phyloP scores from a whole-genome alignment of 2,797 vertebrate genomes.

The Parauchenoglanis ngamensis region DNA sequence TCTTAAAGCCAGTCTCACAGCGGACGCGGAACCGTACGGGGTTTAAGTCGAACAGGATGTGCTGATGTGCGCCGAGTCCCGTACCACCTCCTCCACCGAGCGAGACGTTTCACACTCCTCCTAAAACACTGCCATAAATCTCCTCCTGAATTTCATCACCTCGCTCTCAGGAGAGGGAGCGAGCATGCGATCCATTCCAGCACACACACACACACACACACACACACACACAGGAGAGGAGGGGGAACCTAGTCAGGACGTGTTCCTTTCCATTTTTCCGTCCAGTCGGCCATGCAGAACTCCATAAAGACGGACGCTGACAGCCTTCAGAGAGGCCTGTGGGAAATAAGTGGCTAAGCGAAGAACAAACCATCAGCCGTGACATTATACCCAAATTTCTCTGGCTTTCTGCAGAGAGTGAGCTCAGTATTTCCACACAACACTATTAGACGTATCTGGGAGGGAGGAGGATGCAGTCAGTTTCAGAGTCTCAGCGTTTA shows the following conservation, averaged over 20 bases:
- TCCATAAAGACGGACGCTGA: constrained; percentile 44
- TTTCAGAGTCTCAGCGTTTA: background rate
- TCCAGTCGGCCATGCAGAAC: constrained; percentile 45
- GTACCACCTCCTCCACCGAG: too few relatives aligned
- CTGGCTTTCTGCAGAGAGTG: background rate
- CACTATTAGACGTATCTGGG: background rate
- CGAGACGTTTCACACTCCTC: background rate
- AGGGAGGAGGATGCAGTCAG: background rate
- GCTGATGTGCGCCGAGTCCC: background rate
- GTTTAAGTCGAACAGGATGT: background rate
- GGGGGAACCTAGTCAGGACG: constrained; percentile 37
- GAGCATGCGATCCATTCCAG: background rate
- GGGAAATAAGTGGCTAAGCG: constrained; percentile 47
- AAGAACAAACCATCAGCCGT: background rate
- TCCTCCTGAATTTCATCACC: constrained; percentile 23
- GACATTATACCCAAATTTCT: background rate
- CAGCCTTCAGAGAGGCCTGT: constrained; percentile 45
- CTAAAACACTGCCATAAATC: constrained; percentile 9
- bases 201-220: constrained; percentile 30
- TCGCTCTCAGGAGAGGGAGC: constrained; percentile 3
- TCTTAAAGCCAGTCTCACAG: background rate
- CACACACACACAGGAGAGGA: constrained; percentile 14
- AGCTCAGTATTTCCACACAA: background rate
- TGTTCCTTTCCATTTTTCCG: constrained; percentile 22
- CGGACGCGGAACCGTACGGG: background rate